Evolutionary conservation across 2,888 invertebrate species (phyloP), one percentile per base, ranked within the genome.

Genomic region (Hedya salicella): DNA sequence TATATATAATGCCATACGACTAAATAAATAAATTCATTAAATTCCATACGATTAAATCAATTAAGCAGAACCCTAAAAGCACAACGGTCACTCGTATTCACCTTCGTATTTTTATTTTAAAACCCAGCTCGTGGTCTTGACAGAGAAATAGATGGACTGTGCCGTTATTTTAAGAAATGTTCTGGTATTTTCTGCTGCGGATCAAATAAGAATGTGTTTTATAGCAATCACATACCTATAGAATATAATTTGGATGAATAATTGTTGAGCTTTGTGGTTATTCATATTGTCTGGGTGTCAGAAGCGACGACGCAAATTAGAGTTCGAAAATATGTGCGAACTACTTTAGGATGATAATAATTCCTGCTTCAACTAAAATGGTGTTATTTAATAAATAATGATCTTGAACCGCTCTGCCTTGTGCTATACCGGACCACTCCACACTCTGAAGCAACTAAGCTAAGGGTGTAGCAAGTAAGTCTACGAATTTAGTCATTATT

Each of bases 101-200:
- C 30, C 9, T 2, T 11, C 8, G 6, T 14, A 3, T 32, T 32
- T 11, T 30, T 16, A 32, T 32, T 36, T 30, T 36, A 16, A 17
- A 52, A 52, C 11, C 17, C 8, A 30, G 50, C n/a, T 21, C 3
- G 48, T 48, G 21, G 25, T 30, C 50, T 52, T 36, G 32, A 17
- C 52, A 36, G 46, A 46, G 21, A 19, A 19, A 46, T 13, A 46
- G 13, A 52, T 36, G 32, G 13, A 50, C n/a, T 32, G 32, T 6
- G 11, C 9, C 52, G 52, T 52, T 52, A 52, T 52, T 52, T 52
- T 52, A 52, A 52, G 32, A 32, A 36, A 52, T 32, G 32, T 16
- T 11, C 13, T 17, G 36, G 52, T 36, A 36, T 11, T 46, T 46
- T 21, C 46, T 19, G 13, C 14, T 3, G 6, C 14, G 21, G 2